Conservation (phyloP, 2,888 invertebrate species). For the Balanococcus diminutus region DNA sequence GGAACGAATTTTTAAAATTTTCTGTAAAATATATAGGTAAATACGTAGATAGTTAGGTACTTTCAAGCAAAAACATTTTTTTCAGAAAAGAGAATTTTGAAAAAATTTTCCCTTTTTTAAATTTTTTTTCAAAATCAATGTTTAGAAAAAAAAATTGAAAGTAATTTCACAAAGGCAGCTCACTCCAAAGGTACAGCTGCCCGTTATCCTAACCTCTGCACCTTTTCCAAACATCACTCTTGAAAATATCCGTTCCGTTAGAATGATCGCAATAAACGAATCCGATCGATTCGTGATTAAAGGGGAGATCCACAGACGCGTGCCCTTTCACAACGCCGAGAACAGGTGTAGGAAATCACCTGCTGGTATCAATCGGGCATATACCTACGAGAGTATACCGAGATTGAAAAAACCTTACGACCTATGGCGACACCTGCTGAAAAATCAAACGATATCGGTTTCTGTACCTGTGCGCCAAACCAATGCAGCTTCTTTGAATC, state of each 20-base stretch:
- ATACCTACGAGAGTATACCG: neutral
- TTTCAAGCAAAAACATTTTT: too few relatives aligned
- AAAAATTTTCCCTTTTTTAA: too few relatives aligned
- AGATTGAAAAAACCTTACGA: slow-evolving; percentile 32
- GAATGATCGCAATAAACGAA: neutral
- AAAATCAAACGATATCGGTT: slow-evolving; percentile 41
- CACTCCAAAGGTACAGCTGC: too few relatives aligned
- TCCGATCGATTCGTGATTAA: neutral
- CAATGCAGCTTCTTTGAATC: neutral
- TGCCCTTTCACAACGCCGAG: neutral
- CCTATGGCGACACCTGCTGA: slow-evolving; percentile 34
- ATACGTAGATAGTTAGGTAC: too few relatives aligned
- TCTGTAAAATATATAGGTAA: too few relatives aligned
- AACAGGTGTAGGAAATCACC: slow-evolving; percentile 25
- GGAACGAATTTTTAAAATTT: too few relatives aligned
- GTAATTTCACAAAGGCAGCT: too few relatives aligned
- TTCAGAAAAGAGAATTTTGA: too few relatives aligned
- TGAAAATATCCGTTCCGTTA: neutral
- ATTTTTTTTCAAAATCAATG: too few relatives aligned
- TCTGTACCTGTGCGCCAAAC: neutral
- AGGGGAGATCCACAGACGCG: slow-evolving; percentile 11
- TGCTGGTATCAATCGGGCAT: slow-evolving; percentile 3
- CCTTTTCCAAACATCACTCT: too few relatives aligned
- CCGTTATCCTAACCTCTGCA: too few relatives aligned
- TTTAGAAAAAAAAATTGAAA: too few relatives aligned